phyloP scores from a whole-genome alignment of 2,797 vertebrate genomes.

The Xenopus petersii region DNA sequence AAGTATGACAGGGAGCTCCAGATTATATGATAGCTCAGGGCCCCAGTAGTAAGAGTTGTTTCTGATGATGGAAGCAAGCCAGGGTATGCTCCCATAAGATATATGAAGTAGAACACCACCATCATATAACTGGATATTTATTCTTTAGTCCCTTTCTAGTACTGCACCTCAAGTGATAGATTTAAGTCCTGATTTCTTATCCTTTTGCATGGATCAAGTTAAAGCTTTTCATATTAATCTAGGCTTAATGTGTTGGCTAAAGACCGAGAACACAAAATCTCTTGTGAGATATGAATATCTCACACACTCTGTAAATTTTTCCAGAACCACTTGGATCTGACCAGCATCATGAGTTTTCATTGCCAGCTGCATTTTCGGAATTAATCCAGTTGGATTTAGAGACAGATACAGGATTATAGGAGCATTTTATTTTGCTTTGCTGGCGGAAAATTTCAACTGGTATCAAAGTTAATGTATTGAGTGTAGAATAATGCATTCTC shows the following conservation, averaged over 20 bases:
- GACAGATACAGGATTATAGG: not conserved
- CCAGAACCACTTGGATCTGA: not conserved
- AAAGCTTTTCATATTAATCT: not conserved
- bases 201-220: not conserved
- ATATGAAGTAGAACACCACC: no score
- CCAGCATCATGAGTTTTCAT: not conserved
- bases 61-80: no score
- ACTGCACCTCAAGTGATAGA: no score
- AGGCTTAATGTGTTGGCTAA: not conserved
- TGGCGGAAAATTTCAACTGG: no score
- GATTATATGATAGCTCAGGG: no score
- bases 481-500: no score
- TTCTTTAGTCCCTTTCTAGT: no score
- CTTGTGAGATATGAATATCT: not conserved
- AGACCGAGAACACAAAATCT: not conserved
- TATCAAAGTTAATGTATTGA: no score
- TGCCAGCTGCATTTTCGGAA: not conserved
- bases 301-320: constrained; percentile 2
- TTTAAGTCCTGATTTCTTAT: not conserved
- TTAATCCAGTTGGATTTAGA: not conserved
- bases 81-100: no score
- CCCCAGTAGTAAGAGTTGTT: no score
- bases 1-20: no score
- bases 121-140: no score
- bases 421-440: not conserved